Conservation (phyloP, 2,888 invertebrate species). For the Dicyrtoma fusca region DNA sequence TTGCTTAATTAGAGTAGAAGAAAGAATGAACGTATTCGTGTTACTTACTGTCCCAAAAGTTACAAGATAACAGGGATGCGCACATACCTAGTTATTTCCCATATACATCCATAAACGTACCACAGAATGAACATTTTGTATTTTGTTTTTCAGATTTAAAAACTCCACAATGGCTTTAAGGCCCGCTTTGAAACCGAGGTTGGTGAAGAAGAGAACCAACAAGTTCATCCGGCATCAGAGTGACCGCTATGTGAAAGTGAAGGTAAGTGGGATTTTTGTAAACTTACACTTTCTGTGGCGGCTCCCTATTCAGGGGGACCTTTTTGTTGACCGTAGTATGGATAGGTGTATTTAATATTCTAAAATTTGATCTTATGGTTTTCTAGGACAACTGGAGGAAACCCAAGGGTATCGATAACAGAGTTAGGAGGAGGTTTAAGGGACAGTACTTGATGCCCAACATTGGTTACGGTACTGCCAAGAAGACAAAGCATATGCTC, state of each 20-base stretch:
- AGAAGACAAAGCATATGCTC: slow-evolving; percentile 93
- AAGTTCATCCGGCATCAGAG: slow-evolving; percentile 98
- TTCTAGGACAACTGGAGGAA: slow-evolving; percentile 95
- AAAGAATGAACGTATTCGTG: no score
- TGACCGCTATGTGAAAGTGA: slow-evolving; percentile 94
- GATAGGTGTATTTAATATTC: neutral
- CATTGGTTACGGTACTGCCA: slow-evolving; percentile 97
- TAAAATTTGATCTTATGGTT: slow-evolving; percentile 38
- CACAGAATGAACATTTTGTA: neutral
- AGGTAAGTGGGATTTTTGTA: slow-evolving; percentile 65
- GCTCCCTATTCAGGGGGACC: no score
- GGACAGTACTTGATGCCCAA: slow-evolving; percentile 99
- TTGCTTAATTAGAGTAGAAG: no score
- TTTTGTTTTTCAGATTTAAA: slow-evolving; percentile 26
- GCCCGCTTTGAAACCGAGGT: slow-evolving; percentile 84
- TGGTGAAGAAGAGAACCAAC: slow-evolving; percentile 97
- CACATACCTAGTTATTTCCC: no score
- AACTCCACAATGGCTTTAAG: slow-evolving; percentile 75
- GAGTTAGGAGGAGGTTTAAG: slow-evolving; percentile 98
- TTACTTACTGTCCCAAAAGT: no score
- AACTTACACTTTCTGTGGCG: neutral
- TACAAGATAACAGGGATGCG: no score
- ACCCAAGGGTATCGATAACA: slow-evolving; percentile 99
- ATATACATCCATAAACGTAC: neutral
- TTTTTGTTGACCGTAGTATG: slow-evolving; percentile 1